Base-by-base conservation (phyloP, 1,140 invertebrate species). In the Telenomus remus region DNA sequence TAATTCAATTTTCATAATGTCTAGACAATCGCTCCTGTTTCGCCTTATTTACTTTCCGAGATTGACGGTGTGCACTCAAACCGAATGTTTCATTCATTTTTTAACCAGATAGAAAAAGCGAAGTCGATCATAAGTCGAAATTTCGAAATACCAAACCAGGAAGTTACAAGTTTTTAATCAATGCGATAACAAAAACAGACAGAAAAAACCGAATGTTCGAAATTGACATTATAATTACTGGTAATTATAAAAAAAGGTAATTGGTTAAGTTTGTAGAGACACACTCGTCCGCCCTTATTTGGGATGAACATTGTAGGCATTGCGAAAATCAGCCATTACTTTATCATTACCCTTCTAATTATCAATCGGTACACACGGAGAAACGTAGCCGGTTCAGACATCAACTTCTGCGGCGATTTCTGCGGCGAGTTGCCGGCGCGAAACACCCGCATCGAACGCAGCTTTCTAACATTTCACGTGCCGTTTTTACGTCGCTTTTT, bases 271-370 rank as follows among this genome's bases (percentile, higher is more conserved):
- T 39, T 66, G 56, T 39, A 48, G 13, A 51, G 44, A 54, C 47
- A 76, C 71, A 59, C 66, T 76, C 49, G 6, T 50, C 63, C 33
- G 59, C 63, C 74, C 74, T 72, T 77, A 77, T 77, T 68, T 55
- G 68, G 63, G 48, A 48, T 59, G 68, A 61, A 55, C 48, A 63
- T 57, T 48, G 16, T 27, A 27, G 0, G 42, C 43, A 72, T 72
- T 77, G 75, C 75, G 75, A 78, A 78, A 73, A 61, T 14, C 54
- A 48, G 33, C 54, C 69, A 70, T 78, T 73, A 70, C 69, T 72
- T 68, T 77, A 72, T 77, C 69, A 78, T 78, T 78, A 78, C 54
- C 75, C 75, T 78, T 78, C 65, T 73, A 78, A 78, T 78, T 78
- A 73, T 78, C 64, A 70, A 72, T 57, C 56, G 56, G n/a, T 57